Evolutionary conservation across 53 echinoderm and acorn worm species (phyloP).

Genomic region (Echinarachnius parma): DNA sequence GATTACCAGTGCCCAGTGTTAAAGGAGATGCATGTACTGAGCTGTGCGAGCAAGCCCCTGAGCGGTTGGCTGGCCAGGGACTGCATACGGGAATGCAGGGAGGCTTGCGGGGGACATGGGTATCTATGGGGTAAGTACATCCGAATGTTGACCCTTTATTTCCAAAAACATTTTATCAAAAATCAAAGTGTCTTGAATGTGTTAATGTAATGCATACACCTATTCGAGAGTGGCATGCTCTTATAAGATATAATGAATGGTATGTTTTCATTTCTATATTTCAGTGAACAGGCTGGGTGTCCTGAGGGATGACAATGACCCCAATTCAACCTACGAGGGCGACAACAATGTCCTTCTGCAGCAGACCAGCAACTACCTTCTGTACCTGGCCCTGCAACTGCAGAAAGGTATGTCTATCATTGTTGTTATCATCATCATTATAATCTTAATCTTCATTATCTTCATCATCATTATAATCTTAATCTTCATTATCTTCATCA

Average conservation of each 20-base stretch:
- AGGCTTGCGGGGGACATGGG: constrained; percentile 89
- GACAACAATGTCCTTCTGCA: constrained; percentile 97
- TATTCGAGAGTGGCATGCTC: too few species aligned
- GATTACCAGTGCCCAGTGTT: constrained; percentile 1
- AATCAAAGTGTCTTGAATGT: too few species aligned
- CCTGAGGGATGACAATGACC: constrained; percentile 89
- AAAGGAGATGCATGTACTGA: too few species aligned
- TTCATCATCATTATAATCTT: too few species aligned
- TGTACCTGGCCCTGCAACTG: constrained; percentile 44
- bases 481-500: too few species aligned
- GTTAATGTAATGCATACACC: too few species aligned
- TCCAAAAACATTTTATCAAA: too few species aligned
- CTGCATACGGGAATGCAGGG: constrained; percentile 77
- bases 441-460: too few species aligned
- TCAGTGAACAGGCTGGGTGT: constrained; percentile 81
- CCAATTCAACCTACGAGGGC: constrained; percentile 96
- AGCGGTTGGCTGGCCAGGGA: constrained; percentile 72
- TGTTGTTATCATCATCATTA: too few species aligned
- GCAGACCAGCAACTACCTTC: constrained; percentile 85
- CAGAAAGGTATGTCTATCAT: constrained; percentile 12
- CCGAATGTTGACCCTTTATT: neutral
- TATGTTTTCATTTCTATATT: neutral
- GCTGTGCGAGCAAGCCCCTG: constrained; percentile 63
- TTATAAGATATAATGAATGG: neutral
- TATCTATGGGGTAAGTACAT: constrained; percentile 77